A percentile compares a stretch with the other conserved stretches of the same genome.
Evolutionary conservation across 2,113 vertebrate genomes (phyloP).

Genomic region (Protomyctophum bolini): DNA sequence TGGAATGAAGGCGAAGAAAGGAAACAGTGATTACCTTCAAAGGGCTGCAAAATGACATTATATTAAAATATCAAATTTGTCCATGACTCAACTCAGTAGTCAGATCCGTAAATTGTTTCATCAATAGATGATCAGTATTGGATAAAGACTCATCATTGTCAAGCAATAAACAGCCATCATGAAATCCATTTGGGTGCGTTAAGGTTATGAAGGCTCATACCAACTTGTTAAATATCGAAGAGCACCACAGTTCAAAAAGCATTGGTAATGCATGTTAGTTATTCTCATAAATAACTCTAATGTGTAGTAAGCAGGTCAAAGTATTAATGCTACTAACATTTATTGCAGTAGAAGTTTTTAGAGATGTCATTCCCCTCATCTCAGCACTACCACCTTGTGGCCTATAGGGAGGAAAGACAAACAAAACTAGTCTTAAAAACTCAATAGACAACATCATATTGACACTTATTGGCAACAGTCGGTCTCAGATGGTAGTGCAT

Average conservation of each 20-base stretch:
- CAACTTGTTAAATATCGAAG: too few relatives aligned
- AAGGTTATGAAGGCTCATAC: too few relatives aligned
- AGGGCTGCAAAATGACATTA: too few relatives aligned
- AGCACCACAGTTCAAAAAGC: neutral
- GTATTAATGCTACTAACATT: constrained; percentile 77
- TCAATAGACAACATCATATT: neutral
- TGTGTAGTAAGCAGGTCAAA: constrained; percentile 13
- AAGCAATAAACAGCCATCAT: constrained; percentile 11
- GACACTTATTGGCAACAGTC: too few relatives aligned
- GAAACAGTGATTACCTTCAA: neutral
- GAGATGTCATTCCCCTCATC: constrained; percentile 92
- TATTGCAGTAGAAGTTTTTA: constrained; percentile 93
- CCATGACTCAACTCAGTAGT: constrained; percentile 76
- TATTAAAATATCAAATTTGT: neutral
- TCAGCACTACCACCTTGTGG: constrained; percentile 89
- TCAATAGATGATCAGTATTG: constrained; percentile 75
- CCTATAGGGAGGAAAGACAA: constrained; percentile 62
- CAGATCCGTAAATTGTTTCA: constrained; percentile 78
- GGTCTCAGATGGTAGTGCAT: constrained; percentile 95
- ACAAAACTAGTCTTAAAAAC: neutral
- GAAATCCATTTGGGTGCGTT: too few relatives aligned
- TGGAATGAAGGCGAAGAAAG: neutral
- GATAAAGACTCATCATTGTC: constrained; percentile 78
- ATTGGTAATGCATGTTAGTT: constrained; percentile 87
- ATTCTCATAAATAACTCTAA: constrained; percentile 81